phyloP scores from a whole-genome alignment of 2,113 vertebrate genomes.

The Ifrita kowaldi region DNA sequence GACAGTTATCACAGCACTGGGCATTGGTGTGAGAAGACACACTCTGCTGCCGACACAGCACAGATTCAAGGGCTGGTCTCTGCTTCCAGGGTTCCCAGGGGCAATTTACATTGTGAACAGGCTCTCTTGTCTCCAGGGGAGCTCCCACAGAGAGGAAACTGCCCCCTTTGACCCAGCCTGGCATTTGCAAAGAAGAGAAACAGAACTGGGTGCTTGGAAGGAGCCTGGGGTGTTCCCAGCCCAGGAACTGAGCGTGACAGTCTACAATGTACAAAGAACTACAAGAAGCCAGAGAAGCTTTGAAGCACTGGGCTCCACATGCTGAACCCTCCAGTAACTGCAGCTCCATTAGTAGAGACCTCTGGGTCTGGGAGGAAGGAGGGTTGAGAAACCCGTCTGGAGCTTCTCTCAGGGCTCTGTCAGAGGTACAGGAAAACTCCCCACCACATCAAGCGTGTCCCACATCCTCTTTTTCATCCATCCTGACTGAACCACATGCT shows the following conservation, averaged over 20 bases:
- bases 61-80: neutral
- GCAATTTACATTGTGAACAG: neutral
- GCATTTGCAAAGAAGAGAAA: neutral
- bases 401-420: neutral
- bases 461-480: neutral
- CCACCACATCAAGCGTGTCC: neutral
- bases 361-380: neutral
- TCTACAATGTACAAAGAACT: neutral
- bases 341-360: neutral
- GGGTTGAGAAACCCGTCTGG: neutral
- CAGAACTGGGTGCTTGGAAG: neutral
- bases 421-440: neutral
- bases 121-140: neutral
- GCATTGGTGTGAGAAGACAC: neutral
- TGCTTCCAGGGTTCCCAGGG: neutral
- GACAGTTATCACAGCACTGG: neutral
- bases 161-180: neutral
- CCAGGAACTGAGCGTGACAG: neutral
- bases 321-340: neutral
- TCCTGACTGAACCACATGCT: neutral
- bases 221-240: neutral
- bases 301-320: constrained; percentile 34
- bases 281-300: constrained; percentile 42
- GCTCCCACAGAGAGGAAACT: neutral
- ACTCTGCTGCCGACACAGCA: neutral